phyloP scores from a whole-genome alignment of 1,140 invertebrate genomes.

The Cyphomyrmex costatus region DNA sequence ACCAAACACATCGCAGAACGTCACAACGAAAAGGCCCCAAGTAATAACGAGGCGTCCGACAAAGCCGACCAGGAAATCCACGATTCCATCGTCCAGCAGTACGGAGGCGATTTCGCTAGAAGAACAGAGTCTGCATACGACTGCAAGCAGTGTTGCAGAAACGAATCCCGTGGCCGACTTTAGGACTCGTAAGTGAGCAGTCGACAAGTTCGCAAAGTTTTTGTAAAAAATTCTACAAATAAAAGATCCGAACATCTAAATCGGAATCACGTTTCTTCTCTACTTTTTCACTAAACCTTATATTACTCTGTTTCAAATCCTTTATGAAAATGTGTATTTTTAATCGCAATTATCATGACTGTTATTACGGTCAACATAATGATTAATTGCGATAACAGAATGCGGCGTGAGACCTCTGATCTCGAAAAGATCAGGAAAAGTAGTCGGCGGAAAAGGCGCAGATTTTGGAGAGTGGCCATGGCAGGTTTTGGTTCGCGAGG shows the following conservation, averaged over 20 bases:
- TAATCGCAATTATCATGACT: slow-evolving; percentile 3
- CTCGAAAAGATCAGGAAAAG: slow-evolving; percentile 90
- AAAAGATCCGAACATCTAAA: slow-evolving; percentile 24
- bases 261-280: not conserved
- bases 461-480: slow-evolving; percentile 96
- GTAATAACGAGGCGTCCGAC: slow-evolving; percentile 81
- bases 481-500: slow-evolving; percentile 96
- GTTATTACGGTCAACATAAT: slow-evolving; percentile 19
- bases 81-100: slow-evolving; percentile 75
- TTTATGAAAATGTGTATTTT: not conserved
- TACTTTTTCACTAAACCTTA: slow-evolving; percentile 1
- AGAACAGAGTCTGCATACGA: slow-evolving; percentile 49
- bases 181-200: slow-evolving; percentile 77
- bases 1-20: slow-evolving; percentile 75
- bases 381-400: slow-evolving; percentile 88
- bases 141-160: slow-evolving; percentile 52
- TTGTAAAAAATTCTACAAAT: slow-evolving; percentile 28
- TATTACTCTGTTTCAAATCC: not conserved
- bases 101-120: slow-evolving; percentile 65
- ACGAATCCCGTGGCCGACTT: slow-evolving; percentile 68
- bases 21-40: slow-evolving; percentile 82
- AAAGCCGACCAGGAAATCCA: slow-evolving; percentile 77
- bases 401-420: slow-evolving; percentile 95
- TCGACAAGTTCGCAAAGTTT: slow-evolving; percentile 29
- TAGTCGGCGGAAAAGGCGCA: slow-evolving; percentile 96